phyloP scores from a whole-genome alignment of 35 echinoderm and acorn worm genomes.

The Nesometra sesokonis region DNA sequence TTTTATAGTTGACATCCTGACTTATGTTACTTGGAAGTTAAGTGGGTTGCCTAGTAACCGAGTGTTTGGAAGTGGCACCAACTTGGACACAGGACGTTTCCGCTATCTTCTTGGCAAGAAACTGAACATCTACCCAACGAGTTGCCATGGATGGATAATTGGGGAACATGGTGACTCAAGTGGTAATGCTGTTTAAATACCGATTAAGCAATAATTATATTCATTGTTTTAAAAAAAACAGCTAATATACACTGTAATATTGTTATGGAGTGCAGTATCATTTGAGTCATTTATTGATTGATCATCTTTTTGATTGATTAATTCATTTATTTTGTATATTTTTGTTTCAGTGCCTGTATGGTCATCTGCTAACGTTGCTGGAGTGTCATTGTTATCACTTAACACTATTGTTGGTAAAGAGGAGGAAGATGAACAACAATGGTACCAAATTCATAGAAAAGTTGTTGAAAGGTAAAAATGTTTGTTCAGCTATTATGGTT shows the following conservation, averaged over 20 bases:
- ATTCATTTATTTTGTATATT: not conserved
- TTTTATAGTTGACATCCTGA: constrained; percentile 53
- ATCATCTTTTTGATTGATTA: no score
- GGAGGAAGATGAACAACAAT: not conserved
- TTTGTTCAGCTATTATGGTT: not conserved
- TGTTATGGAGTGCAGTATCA: no score
- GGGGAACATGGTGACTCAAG: constrained; percentile 89
- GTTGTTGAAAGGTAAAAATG: constrained; percentile 72
- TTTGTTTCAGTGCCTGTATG: constrained; percentile 53
- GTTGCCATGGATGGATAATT: constrained; percentile 87
- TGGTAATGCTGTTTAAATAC: no score
- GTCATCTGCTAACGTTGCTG: constrained; percentile 56
- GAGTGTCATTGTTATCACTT: constrained; percentile 33
- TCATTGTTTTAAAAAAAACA: not conserved
- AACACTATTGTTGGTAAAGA: constrained; percentile 35
- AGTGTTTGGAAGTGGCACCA: constrained; percentile 74
- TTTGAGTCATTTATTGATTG: no score
- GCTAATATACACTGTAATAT: not conserved
- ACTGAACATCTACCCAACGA: constrained; percentile 60
- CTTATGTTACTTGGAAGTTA: constrained; percentile 77
- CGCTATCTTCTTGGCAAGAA: constrained; percentile 82
- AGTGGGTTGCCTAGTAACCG: constrained; percentile 67
- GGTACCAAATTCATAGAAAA: constrained; percentile 50
- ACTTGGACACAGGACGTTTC: constrained; percentile 77
- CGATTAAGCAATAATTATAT: not conserved